Percentiles rank a stretch among this genome's conserved stretches.
These are phyloP conservation scores for Orthosia gracilis DNA, from an alignment of 2,888 invertebrate species.

Conservation along the genomic window DNA sequence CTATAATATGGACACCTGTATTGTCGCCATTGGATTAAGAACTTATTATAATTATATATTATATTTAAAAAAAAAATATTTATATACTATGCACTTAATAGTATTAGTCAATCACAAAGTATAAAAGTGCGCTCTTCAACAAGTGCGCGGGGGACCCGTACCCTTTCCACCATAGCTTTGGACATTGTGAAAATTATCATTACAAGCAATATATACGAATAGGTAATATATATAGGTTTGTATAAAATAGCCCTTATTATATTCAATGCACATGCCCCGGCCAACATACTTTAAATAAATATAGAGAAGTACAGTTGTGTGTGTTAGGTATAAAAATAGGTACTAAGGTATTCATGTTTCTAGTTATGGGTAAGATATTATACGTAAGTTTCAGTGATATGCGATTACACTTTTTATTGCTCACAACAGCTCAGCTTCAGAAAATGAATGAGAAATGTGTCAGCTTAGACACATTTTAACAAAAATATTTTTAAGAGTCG, in stretches of 20 bases:
- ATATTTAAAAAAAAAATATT: not conserved
- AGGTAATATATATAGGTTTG: slow-evolving; percentile 22
- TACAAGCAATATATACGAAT: slow-evolving; percentile 52
- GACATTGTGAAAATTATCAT: slow-evolving; percentile 91
- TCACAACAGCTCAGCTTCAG: slow-evolving; percentile 8
- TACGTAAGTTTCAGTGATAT: slow-evolving; percentile 48
- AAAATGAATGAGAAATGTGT: not conserved
- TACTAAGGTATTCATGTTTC: slow-evolving; percentile 25
- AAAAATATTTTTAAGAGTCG: slow-evolving; percentile 15
- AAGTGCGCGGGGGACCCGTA: slow-evolving; percentile 87
- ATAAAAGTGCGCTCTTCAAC: slow-evolving; percentile 84
- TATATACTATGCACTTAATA: slow-evolving; percentile 10
- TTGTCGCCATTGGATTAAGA: slow-evolving; percentile 17
- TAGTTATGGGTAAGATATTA: slow-evolving; percentile 28
- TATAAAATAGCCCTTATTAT: slow-evolving; percentile 34
- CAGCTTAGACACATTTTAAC: slow-evolving; percentile 14
- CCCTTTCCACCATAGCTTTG: slow-evolving; percentile 88
- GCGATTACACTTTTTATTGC: slow-evolving; percentile 37
- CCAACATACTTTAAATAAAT: slow-evolving; percentile 57
- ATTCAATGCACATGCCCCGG: slow-evolving; percentile 73
- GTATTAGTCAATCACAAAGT: slow-evolving; percentile 25
- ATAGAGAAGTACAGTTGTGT: not conserved
- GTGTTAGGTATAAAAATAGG: slow-evolving; percentile 24
- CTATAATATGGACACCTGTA: not conserved
- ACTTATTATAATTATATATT: slow-evolving; percentile 17